Evolutionary conservation across 2,797 vertebrate genomes (phyloP), one percentile per base, ranked within the genome.

Genomic region (Argya squamiceps): DNA sequence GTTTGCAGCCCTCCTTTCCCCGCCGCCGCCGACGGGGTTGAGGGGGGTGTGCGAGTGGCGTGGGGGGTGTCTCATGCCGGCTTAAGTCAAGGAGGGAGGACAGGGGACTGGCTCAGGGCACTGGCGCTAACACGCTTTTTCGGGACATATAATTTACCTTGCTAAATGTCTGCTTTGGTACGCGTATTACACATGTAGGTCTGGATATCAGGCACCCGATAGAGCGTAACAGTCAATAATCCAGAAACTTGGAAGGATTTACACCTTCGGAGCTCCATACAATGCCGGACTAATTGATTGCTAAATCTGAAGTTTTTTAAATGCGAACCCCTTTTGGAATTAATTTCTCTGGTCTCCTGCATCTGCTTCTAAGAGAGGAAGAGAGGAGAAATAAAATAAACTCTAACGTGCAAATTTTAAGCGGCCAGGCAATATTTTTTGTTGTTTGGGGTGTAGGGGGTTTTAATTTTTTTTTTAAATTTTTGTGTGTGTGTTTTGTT

Each of bases 231-330:
- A 85, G 92, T 58, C 63, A 73, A 74, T 94, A 92, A 92, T 77
- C 90, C 88, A 43, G 49, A 67, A 86, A 75, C 36, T 44, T 16
- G 74, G 88, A 83, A 81, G 83, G 89, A 93, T 95, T 96, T 95
- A 87, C 89, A 76, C 78, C 83, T 59, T 70, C 70, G 55, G 55
- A 84, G 70, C 43, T 67, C 56, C 81, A 11, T 44, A 71, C 64
- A 55, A 29, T 24, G 58, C 70, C 34, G 47, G 77, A 59, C 49
- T 74, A 95, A 95, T 49, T 37, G 82, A 89, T 82, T 70, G 74
- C 26, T 86, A 74, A 88, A 84, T 36, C 23, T 39, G 20, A 63
- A 83, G 14, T 69, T 92, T 95, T 88, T 81, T 19, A 85, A 95
- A 88, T 9, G 34, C 4, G 15, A 84, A 7, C 20, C 9, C 11